Evolutionary conservation across 35 echinoderm and acorn worm species (phyloP).

Genomic region (Chiridota heheva): DNA sequence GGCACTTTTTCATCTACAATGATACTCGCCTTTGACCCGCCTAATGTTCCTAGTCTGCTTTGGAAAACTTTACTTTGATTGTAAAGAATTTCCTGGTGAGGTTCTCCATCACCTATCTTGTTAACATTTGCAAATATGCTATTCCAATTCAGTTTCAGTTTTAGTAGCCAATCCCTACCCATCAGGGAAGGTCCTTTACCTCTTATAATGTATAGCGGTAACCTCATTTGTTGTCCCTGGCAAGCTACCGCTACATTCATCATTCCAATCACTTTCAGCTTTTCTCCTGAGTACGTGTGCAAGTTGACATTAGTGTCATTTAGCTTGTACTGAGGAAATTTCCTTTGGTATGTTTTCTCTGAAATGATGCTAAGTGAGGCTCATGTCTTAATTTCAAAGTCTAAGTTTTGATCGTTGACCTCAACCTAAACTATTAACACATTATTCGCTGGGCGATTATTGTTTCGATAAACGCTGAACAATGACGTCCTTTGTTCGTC

Average conservation of each 20-base stretch:
- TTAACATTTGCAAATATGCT: conserved; percentile 24
- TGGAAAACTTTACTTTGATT: conserved; percentile 18
- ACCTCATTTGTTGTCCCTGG: background rate
- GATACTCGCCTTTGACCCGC: background rate
- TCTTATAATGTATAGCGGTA: conserved; percentile 5
- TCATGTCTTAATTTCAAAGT: conserved; percentile 51
- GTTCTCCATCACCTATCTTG: background rate
- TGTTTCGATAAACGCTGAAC: no score
- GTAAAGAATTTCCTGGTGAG: background rate
- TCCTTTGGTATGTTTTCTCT: background rate
- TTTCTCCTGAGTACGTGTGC: conserved; percentile 15
- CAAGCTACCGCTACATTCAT: conserved; percentile 1
- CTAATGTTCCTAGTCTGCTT: conserved; percentile 11
- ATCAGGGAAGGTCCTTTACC: conserved; percentile 40
- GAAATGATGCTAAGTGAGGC: conserved; percentile 4
- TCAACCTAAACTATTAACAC: no score
- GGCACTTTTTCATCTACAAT: background rate
- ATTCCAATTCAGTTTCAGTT: conserved; percentile 57
- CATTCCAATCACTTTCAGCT: background rate
- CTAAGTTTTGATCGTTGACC: background rate
- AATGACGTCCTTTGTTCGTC: no score
- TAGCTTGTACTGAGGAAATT: background rate
- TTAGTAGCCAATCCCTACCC: conserved; percentile 59
- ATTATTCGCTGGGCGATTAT: no score
- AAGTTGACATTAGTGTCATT: background rate